Evolutionary conservation across 2,888 invertebrate species (phyloP), one percentile per base, ranked within the genome.

Genomic region (Tiliacea citrago): DNA sequence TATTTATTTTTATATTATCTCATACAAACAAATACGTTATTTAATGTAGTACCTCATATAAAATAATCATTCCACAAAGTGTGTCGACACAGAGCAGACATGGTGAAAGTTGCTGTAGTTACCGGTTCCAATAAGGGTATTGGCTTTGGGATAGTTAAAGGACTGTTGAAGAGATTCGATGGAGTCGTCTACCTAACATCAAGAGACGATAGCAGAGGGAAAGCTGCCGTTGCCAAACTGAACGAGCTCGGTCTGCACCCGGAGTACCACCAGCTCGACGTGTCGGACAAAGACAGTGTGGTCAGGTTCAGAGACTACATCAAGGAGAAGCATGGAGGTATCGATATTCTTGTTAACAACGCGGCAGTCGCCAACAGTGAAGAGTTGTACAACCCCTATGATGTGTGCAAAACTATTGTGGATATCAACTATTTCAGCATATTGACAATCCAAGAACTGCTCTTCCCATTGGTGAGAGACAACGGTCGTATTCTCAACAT

Each of bases 321-420:
- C 16, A 93, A 97, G 79, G 88, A 93, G 10, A 97, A 95, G 6
- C 95, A 98, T 87, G 97, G 97, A 24, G 98, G 98, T 0, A 91
- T 98, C 13, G 98, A 98, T 91, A 93, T 98, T 21, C 94, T 98
- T 0, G 95, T 98, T 9, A 98, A 98, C 90, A 98, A 98, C 92
- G 98, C 98, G 10, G 98, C 97, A 0, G 97, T 95, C 0, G 97
- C 90, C 95, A 97, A 76, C 96, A 95, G 89, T 94, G 95, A 88
- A 4, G 53, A 69, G 0, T 51, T 85, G 1, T 86, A 83, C 42
- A 80, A 84, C 8, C 7, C 73, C 10, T 83, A 83, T 71, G 92
- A 93, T 58, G 90, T 92, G 92, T 97, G 97, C 21, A 97, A 97
- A 88, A 95, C 96, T 62, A 97, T 98, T 0, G 86, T 98, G 3